Evolutionary conservation across 2,888 invertebrate species (phyloP), one percentile per base, ranked within the genome.

Genomic region (Neoaliturus tenellus): DNA sequence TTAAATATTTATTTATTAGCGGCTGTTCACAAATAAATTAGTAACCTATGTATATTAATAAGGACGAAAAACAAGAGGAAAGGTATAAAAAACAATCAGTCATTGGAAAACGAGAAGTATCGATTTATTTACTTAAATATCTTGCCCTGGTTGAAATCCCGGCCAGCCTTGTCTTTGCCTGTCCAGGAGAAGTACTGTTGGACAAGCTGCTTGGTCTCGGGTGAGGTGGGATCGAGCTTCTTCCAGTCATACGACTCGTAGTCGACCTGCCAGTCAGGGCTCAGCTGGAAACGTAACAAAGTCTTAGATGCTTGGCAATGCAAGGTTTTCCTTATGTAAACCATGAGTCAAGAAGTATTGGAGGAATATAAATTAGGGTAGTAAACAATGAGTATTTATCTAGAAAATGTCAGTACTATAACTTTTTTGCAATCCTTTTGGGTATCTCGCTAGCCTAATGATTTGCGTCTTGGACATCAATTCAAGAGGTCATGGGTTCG

Each of bases 81-180:
- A 75, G 71, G 83, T 83, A 75, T 75, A 75, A 83, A 82, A 83
- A 73, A 75, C 39, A 39, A 78, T 83, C 83, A 73, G 75, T 83
- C 75, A 78, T 82, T 71, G 41, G 35, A 67, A 51, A 78, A 78
- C 67, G 41, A 81, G 23, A 31, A 0, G 17, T 73, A 51, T 55
- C 71, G 58, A 25, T 51, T 39, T 69, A 83, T 89, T 93, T 94
- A 99, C 93, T 99, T 99, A 94, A 99, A 99, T 91, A 99, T 96
- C 93, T 99, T 99, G 91, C 99, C 99, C 93, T 99, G 98, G 92
- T 98, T 98, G 93, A 99, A 98, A 90, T 95, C 94, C 90, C 98
- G 96, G 85, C 98, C 99, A 80, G 93, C 91, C 90, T 96, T 96
- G 91, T 99, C 98, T 25, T 92, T 91, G 86, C 98, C 98, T 88